phyloP scores from a whole-genome alignment of 2,113 vertebrate species.

The Eclectus roratus region DNA sequence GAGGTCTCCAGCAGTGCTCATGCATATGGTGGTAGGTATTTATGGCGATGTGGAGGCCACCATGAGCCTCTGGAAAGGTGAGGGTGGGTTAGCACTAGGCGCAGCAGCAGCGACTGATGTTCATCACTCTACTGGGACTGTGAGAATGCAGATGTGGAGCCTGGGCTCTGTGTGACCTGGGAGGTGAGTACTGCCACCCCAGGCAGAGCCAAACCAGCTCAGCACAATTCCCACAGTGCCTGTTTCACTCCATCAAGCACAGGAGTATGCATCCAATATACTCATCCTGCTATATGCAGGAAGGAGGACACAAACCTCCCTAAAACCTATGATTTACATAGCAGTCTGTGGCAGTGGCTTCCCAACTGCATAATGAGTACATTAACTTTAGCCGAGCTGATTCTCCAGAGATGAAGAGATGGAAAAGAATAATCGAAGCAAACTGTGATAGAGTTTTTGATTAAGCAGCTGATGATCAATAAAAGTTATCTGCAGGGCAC shows the following conservation, averaged over 20 bases:
- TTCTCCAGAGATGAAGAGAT: constrained; percentile 17
- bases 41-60: neutral
- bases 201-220: neutral
- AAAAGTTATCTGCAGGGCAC: constrained; percentile 43
- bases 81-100: neutral
- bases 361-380: constrained; percentile 16
- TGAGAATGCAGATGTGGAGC: neutral
- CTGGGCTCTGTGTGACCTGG: neutral
- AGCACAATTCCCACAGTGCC: neutral
- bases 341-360: neutral
- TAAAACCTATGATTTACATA: neutral
- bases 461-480: constrained; percentile 64
- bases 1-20: neutral
- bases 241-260: neutral
- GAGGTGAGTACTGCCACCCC: neutral
- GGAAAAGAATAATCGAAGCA: constrained; percentile 39
- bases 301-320: neutral
- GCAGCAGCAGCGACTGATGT: neutral
- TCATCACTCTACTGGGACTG: neutral
- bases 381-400: constrained; percentile 28
- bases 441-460: constrained; percentile 51
- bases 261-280: neutral
- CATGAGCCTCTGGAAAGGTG: neutral
- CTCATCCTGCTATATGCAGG: neutral
- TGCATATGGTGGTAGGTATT: neutral